Evolutionary conservation across 2,797 vertebrate species (phyloP), one percentile per base, ranked within the genome.

Genomic region (Pyrocephalus nanus): DNA sequence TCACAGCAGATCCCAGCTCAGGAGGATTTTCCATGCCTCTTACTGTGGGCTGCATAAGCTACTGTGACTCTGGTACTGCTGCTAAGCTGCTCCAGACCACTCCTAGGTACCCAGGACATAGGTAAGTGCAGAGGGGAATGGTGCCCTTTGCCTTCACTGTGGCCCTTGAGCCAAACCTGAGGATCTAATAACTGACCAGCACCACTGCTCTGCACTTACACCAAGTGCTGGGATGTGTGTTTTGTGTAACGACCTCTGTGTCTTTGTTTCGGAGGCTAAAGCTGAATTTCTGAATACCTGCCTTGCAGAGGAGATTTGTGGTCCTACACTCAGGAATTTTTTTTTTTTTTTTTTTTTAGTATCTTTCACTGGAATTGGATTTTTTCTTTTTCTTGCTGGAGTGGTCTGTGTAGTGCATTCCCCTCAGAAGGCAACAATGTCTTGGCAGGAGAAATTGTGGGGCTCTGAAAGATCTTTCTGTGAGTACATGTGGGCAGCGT

Each of bases 81-180:
- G 54, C 30, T 58, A 8, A 77, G 27, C 23, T 54, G 21, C 42
- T 80, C 21, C 51, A 71, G 26, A n/a, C 8, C 30, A 9, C 32
- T 29, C 26, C 18, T 65, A n/a, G 29, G 18, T 26, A 66, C 11
- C 6, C 26, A 74, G 32, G 34, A 55, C 21, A 54, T 5, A 58
- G 74, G 29, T 4, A 11, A 58, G 15, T 1, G 1, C n/a, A 4
- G 3, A 19, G 18, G 6, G n/a, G 2, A 79, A 30, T 2, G 2
- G 12, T 40, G 36, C 4, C 36, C 18, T 83, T 81, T 64, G 47
- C 25, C 26, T 90, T 90, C 11, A 8, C 13, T 18, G 32, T 42
- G 53, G 30, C 14, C 17, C 30, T 74, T 70, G 30, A 73, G 16
- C 8, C 47, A 85, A 72, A 70, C 8, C 43, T 45, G 17, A 54